Evolutionary conservation across 2,113 vertebrate species (phyloP).

Genomic region (Scartelaos histophorus): DNA sequence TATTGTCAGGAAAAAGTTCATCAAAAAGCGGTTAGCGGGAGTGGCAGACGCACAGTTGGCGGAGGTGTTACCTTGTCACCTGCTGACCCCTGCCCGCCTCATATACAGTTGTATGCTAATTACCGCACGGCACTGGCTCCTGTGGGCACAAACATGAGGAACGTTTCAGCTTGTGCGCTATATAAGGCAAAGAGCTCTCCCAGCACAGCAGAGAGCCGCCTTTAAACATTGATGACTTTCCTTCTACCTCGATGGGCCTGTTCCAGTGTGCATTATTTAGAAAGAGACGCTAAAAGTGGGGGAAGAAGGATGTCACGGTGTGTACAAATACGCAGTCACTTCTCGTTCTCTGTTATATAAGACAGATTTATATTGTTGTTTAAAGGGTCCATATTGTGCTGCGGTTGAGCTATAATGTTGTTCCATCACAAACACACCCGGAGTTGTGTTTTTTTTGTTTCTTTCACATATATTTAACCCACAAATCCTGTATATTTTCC

Average conservation of each 20-base stretch:
- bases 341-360: background rate
- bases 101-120: constrained; percentile 29
- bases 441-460: too few species aligned
- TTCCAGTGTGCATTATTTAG: constrained; percentile 12
- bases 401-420: too few species aligned
- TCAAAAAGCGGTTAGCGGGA: background rate
- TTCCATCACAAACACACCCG: too few species aligned
- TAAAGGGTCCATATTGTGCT: too few species aligned
- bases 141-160: constrained; percentile 61
- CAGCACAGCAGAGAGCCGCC: constrained; percentile 32
- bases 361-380: background rate
- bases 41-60: background rate
- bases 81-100: constrained; percentile 23
- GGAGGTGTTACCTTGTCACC: constrained; percentile 38
- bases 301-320: background rate
- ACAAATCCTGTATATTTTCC: too few species aligned
- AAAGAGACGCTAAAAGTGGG: constrained; percentile 7
- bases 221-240: constrained; percentile 70
- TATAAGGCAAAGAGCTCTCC: constrained; percentile 60
- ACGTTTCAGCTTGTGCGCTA: constrained; percentile 65
- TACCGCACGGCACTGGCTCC: constrained; percentile 48
- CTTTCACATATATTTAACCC: too few species aligned
- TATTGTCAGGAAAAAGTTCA: background rate
- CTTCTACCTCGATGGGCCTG: constrained; percentile 51
- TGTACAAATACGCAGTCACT: background rate